Conservation (phyloP, 2,888 invertebrate genomes). For the Gibbula magus region DNA sequence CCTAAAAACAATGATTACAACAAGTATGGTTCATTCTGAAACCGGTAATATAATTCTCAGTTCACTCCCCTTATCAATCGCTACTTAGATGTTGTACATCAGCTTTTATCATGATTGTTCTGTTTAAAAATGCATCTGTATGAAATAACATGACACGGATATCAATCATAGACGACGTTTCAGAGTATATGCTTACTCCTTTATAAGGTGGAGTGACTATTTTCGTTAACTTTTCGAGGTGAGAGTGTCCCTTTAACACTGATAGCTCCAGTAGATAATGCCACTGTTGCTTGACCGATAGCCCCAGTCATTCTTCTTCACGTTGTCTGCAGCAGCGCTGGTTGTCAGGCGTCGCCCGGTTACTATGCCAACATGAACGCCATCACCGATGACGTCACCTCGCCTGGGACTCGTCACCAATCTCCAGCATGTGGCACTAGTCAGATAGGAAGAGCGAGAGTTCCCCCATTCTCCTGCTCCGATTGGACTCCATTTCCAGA, state of each 20-base stretch:
- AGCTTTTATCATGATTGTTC: no score
- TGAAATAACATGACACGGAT: no score
- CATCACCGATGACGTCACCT: conserved; percentile 34
- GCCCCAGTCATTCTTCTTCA: conserved; percentile 35
- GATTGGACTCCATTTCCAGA: conserved; percentile 26
- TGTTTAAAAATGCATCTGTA: no score
- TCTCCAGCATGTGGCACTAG: conserved; percentile 1
- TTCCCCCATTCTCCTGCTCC: conserved; percentile 39
- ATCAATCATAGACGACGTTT: no score
- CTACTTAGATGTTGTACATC: no score
- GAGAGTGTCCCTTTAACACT: not conserved
- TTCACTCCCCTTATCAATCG: no score
- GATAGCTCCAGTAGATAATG: conserved; percentile 14
- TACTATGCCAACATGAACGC: conserved; percentile 33
- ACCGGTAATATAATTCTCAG: no score
- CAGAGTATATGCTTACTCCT: no score
- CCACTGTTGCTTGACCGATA: not conserved
- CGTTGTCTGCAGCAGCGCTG: conserved; percentile 21
- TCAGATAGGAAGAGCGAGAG: conserved; percentile 21
- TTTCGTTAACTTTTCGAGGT: no score
- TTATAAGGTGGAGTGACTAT: no score
- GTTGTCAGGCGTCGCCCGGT: conserved; percentile 25
- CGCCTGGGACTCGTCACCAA: not conserved
- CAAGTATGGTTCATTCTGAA: no score
- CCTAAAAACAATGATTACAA: no score